Conservation (phyloP, 1,140 invertebrate species). For the Popillia japonica region DNA sequence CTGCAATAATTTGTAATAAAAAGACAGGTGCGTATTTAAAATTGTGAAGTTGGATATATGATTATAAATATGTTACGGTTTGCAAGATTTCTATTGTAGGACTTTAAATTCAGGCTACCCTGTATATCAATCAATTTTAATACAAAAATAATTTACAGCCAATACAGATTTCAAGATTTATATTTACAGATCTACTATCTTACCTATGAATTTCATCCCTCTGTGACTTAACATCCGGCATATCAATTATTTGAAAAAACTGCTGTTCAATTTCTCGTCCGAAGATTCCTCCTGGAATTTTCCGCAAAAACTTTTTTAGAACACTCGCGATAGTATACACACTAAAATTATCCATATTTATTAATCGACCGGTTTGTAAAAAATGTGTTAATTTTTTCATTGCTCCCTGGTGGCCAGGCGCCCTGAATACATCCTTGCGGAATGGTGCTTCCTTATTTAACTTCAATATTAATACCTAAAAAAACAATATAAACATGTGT, state of each 20-base stretch:
- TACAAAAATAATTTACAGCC: no score
- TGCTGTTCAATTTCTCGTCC: conserved; percentile 88
- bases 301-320: conserved; percentile 96
- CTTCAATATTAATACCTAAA: conserved; percentile 88
- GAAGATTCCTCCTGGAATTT: conserved; percentile 96
- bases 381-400: conserved; percentile 98
- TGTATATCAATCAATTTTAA: no score
- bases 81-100: no score
- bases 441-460: conserved; percentile 93
- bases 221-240: conserved; percentile 81
- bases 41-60: no score
- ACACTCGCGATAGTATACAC: conserved; percentile 99
- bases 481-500: not conserved
- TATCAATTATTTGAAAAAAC: conserved; percentile 87
- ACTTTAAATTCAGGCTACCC: no score
- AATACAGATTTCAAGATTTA: not conserved
- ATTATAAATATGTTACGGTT: no score
- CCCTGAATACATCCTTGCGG: conserved; percentile 92
- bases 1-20: no score
- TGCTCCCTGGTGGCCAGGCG: conserved; percentile 92
- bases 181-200: conserved; percentile 50
- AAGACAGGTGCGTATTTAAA: no score
- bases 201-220: conserved; percentile 91
- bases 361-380: conserved; percentile 90
- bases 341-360: conserved; percentile 98